These are phyloP conservation scores for Dromaius novaehollandiae DNA, from an alignment of 2,113 vertebrate species.

Conservation along the genomic window DNA sequence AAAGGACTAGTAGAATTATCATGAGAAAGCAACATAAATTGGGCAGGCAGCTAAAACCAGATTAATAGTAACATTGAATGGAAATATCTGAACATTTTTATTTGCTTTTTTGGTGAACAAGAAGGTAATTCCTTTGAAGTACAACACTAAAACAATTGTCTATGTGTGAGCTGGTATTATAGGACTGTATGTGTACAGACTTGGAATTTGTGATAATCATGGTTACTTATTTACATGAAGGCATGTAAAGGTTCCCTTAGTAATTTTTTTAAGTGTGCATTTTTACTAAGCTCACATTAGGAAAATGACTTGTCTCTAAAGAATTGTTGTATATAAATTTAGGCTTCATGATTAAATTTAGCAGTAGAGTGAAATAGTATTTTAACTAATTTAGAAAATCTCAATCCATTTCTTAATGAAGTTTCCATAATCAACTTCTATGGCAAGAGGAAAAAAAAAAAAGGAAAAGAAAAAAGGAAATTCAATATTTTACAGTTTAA, in stretches of 20 bases:
- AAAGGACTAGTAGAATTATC: neutral
- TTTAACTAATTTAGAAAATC: constrained; percentile 45
- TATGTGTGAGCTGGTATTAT: neutral
- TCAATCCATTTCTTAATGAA: constrained; percentile 38
- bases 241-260: fast-evolving
- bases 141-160: neutral
- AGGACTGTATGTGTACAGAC: neutral
- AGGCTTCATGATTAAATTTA: constrained; percentile 44
- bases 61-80: neutral
- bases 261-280: neutral
- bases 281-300: neutral
- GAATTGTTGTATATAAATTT: constrained; percentile 38
- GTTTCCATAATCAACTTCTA: constrained; percentile 24
- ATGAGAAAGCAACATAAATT: neutral
- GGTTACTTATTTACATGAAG: neutral
- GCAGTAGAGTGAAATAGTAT: constrained; percentile 8
- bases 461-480: neutral
- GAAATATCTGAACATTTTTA: neutral
- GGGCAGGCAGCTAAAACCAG: neutral
- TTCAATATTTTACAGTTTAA: constrained; percentile 13
- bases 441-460: neutral
- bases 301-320: constrained; percentile 32
- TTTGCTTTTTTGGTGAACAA: neutral
- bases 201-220: neutral
- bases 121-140: neutral